Base-by-base conservation (phyloP, 2,113 vertebrate genomes). In the Columba livia region DNA sequence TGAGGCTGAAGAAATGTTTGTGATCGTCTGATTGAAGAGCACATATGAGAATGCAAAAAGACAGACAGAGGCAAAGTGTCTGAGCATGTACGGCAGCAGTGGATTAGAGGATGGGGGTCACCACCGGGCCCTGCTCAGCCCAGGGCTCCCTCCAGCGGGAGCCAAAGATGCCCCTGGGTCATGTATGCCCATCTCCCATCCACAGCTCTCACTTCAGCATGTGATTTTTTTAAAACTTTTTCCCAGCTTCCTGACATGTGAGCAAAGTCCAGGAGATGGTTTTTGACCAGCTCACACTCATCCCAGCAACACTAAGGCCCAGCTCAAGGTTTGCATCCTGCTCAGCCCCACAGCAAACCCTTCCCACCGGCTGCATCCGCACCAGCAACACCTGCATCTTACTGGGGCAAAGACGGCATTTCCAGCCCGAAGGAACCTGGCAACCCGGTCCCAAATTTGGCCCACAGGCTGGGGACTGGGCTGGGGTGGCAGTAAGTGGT, bases 131-230 rank as follows among this genome's bases (percentile, higher is more conserved):
- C 48, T 87, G 85, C 32, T 67, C 47, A 67, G 47, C 72, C 21
- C 54, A 48, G 70, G 34, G 40, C 40, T 73, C 26, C 38, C 51
- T 50, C n/a, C 38, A 20, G n/a, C 66, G 56, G 40, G 48, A 89
- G 67, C 54, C 54, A 57, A 31, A 69, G 23, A 15, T 1, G 20
- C 44, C 32, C 29, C 31, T 0, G 2, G 12, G 7, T 67, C 0
- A 2, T 10, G 25, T 0, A 1, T 36, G 38, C 11, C 40, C 24
- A 1, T 24, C 29, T 85, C 50, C 61, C 77, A 53, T 67, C 11
- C 50, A 6, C 0, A 0, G 7, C 32, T 88, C 53, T 61, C 19
- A 4, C 48, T 67, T 10, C 79, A 60, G 21, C 29, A 8, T 10
- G 21, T 32, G 67, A 65, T 53, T 92, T 87, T 24, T 6, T 28